phyloP scores from a whole-genome alignment of 2,888 invertebrate species.

The Frankliniella intonsa region DNA sequence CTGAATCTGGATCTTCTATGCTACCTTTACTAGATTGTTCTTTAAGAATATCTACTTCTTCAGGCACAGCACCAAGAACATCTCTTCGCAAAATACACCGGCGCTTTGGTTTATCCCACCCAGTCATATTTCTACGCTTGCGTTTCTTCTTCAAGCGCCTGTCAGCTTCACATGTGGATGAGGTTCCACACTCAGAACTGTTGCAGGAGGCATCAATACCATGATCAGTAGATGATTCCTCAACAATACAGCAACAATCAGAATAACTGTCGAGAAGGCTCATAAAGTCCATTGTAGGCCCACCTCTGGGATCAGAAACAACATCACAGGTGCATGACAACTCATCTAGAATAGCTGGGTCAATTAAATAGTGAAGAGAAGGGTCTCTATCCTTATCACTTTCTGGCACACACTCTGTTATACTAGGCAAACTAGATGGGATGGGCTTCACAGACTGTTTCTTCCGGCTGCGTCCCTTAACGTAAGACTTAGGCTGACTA shows the following conservation, averaged over 20 bases:
- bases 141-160: conserved; percentile 21
- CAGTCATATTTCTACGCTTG: not conserved
- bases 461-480: not conserved
- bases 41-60: not conserved
- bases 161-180: conserved; percentile 37
- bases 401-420: not conserved
- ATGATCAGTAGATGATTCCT: conserved; percentile 32
- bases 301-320: conserved; percentile 11
- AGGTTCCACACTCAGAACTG: conserved; percentile 40
- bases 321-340: conserved; percentile 29
- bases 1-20: not conserved
- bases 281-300: conserved; percentile 33
- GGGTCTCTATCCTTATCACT: conserved; percentile 28
- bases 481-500: not conserved
- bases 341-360: conserved; percentile 37
- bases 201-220: conserved; percentile 38
- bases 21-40: conserved; percentile 3
- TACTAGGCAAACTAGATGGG: not conserved
- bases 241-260: conserved; percentile 35
- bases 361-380: conserved; percentile 31
- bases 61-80: not conserved
- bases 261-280: conserved; percentile 35
- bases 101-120: conserved; percentile 8
- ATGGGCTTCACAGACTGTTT: not conserved
- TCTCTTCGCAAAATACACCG: not conserved